Base-by-base conservation (phyloP, 2,888 invertebrate genomes). In the Carpatolechia fugitivella region DNA sequence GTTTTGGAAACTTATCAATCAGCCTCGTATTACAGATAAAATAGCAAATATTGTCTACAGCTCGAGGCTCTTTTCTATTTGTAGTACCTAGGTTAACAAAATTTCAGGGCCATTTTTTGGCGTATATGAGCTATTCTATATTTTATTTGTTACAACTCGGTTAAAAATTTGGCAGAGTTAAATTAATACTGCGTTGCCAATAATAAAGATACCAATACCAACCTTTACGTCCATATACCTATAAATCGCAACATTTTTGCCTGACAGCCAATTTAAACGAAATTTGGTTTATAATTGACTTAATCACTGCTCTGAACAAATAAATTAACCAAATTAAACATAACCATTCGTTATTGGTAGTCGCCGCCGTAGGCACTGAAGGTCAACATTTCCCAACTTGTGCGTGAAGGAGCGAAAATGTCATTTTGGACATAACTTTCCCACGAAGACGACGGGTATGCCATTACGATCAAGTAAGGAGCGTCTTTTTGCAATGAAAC, bases 371-470 rank as follows among this genome's bases (percentile, higher is more conserved):
- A 24, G 24, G 44, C 35, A 31, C n/a, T 13, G 49, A 49, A 49
- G 49, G 49, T 54, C 49, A 31, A 33, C 57, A 55, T 54, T 56
- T 57, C 59, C 55, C 56, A 62, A 47, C 46, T 46, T 55, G 60
- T 59, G 57, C 64, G 63, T 70, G 70, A 55, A 58, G 73, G 72
- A 77, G 76, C 78, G 79, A 80, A 81, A 83, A 83, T 85, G 85
- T 80, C 83, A 85, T 83, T 85, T 86, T 81, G 82, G 77, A 72
- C 82, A 82, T 82, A 79, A 78, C 81, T 84, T 84, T 86, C 85
- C 82, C 86, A 86, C 85, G 86, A 70, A 70, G 47, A 36, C 62
- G 69, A 72, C 74, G 72, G 74, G 72, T 68, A 69, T 67, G 78
- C 80, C 81, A 82, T 85, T 83, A 83, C 76, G 66, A 66, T 62